Evolutionary conservation across 2,113 vertebrate genomes (phyloP), one percentile per base, ranked within the genome.

Genomic region (Mola mola): DNA sequence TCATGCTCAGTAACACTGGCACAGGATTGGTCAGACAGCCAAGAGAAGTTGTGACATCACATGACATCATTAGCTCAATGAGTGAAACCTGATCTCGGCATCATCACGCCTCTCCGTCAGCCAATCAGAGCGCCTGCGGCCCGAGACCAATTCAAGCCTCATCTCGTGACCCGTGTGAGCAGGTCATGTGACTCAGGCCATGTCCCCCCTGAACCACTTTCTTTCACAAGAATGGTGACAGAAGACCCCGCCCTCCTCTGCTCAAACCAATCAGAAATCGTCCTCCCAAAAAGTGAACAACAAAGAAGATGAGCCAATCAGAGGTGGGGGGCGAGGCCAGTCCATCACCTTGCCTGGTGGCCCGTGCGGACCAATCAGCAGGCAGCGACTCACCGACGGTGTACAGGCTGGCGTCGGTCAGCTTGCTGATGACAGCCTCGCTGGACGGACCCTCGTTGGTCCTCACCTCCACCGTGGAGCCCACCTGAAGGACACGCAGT

Each of bases 361-460:
- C n/a, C n/a, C n/a, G 29, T 11, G 31, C 22, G 16, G 40, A 16
- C 40, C 26, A 31, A 38, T 48, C 24, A 36, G 8, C 17, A 25
- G 5, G 36, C 34, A 25, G 2, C 26, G 20, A 81, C 97, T 94
- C 86, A 98, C 97, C 97, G 65, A 99, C 97, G 24, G 97, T 99
- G 87, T 99, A 99, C 92, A 97, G 98, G 88, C 97, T 99, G 82
- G 97, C 97, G 75, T 99, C 97, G 4, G 97, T 99, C 85, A 99
- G 84, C 82, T 98, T 99, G 88, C 92, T 93, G 89, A 99, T 98
- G 83, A 95, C 81, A 8, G 93, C 97, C 84, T 99, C 96, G 38
- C 94, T 95, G 76, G 92, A 92, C 9, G 92, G 85, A 49, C 97
- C 97, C 82, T 98, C 97, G 0, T 93, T 91, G 52, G 93, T 95